Evolutionary conservation across 2,113 vertebrate genomes (phyloP), one percentile per base, ranked within the genome.

Genomic region (Petroica traversi): DNA sequence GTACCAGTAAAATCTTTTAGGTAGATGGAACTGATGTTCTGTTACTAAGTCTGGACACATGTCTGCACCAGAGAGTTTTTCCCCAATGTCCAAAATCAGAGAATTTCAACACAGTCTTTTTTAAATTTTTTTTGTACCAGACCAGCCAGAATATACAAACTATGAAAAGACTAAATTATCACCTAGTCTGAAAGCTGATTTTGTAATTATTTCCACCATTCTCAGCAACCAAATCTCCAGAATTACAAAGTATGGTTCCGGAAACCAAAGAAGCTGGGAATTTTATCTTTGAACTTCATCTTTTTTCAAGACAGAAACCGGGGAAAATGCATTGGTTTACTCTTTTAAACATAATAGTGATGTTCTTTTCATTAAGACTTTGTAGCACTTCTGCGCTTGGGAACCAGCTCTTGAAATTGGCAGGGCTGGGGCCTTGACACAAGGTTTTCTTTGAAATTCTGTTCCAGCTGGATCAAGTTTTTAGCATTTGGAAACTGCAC

Each of bases 391-490:
- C 63, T 58, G 0, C 90, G 51, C 76, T 77, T 93, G 64, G 76
- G 79, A 96, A 64, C 24, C 25, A 38, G 2, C 43, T 88, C 51
- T 92, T 51, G 45, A 89, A 95, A 82, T 90, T 97, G 94, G 88
- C 92, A 95, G 67, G 58, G 63, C 54, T 92, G 55, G 31, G 63
- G 57, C 67, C 75, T 85, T 66, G 38, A 90, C 38, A 69, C 63
- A 73, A 79, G 51, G 8, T 79, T 95, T 95, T 90, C 78, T 73
- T 88, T 54, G 58, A 83, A 92, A 94, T 66, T 83, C 85, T 80
- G 41, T 95, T 93, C 91, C 91, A 96, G 85, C 82, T 97, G 94
- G 92, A 94, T 95, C 55, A 66, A 86, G 75, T 36, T 72, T 87
- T 82, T 73, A 85, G 45, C 79, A 58, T 83, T 85, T 95, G 91